Evolutionary conservation across 2,888 invertebrate species (phyloP).

Genomic region (Erebia epiphron): DNA sequence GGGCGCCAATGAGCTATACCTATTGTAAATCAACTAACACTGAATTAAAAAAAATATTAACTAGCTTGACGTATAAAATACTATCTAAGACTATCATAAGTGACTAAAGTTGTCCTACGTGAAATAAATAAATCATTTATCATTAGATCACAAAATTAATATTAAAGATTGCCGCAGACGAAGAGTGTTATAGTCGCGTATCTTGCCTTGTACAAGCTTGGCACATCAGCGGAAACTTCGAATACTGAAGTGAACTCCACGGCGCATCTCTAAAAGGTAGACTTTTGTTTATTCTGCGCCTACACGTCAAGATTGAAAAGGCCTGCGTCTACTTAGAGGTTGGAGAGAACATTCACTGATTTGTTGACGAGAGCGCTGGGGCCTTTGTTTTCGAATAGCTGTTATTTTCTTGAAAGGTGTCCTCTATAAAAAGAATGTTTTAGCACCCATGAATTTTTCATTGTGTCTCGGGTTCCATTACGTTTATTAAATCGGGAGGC

Average conservation of each 20-base stretch:
- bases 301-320: constrained; percentile 77
- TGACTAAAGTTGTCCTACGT: no score
- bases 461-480: constrained; percentile 62
- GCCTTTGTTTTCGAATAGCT: constrained; percentile 70
- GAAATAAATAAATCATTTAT: no score
- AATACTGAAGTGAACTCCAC: neutral
- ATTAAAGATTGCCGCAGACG: no score
- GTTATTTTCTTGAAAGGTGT: constrained; percentile 76
- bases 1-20: no score
- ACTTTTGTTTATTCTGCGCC: constrained; percentile 76
- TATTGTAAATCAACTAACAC: no score
- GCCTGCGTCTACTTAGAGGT: constrained; percentile 72
- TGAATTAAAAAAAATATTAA: no score
- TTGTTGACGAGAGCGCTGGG: constrained; percentile 59
- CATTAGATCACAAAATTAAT: no score
- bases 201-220: neutral
- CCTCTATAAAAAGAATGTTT: constrained; percentile 67
- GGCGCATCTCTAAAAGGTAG: neutral
- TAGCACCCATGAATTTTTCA: constrained; percentile 71
- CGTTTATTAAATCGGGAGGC: constrained; percentile 56
- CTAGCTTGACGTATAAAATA: no score
- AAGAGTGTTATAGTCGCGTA: neutral
- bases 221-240: neutral
- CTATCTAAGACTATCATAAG: no score
- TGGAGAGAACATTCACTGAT: constrained; percentile 66